These are phyloP conservation scores for Pomacea maculata DNA, from an alignment of 1,140 invertebrate genomes.

Conservation along the genomic window DNA sequence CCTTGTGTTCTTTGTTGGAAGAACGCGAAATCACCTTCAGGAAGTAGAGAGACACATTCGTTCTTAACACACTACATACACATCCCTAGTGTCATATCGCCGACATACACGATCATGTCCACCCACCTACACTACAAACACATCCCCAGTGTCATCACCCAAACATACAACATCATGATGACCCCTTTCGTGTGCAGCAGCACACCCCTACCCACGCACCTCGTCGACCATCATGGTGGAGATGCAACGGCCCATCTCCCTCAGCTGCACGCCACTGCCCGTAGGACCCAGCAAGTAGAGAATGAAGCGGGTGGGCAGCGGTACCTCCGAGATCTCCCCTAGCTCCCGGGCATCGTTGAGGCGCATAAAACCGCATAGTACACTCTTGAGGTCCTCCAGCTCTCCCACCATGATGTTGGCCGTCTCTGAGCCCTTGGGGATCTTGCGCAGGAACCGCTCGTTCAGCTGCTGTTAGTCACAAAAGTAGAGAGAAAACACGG, in stretches of 20 bases:
- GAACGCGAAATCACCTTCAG: too few relatives aligned
- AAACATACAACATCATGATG: background rate
- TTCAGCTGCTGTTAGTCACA: slow-evolving; percentile 43
- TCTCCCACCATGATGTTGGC: slow-evolving; percentile 97
- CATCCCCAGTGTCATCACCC: background rate
- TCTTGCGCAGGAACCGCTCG: slow-evolving; percentile 73
- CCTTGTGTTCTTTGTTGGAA: too few relatives aligned
- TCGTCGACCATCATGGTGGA: slow-evolving; percentile 95
- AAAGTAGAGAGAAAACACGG: too few relatives aligned
- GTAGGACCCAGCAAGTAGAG: slow-evolving; percentile 91
- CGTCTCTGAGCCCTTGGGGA: slow-evolving; percentile 93
- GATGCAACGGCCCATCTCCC: slow-evolving; percentile 91
- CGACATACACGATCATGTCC: too few relatives aligned
- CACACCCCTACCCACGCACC: slow-evolving; percentile 57
- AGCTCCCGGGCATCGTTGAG: slow-evolving; percentile 88
- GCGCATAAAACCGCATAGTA: slow-evolving; percentile 87
- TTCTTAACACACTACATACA: too few relatives aligned
- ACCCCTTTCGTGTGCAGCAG: too few relatives aligned
- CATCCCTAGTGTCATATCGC: too few relatives aligned
- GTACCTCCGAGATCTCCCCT: slow-evolving; percentile 91
- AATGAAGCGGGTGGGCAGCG: slow-evolving; percentile 86
- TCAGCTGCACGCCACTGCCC: slow-evolving; percentile 75
- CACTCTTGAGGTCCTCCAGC: slow-evolving; percentile 93
- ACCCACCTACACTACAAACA: too few relatives aligned
- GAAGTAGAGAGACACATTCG: too few relatives aligned